Evolutionary conservation across 2,797 vertebrate species (phyloP).

Genomic region (Schizopygopsis malacanthus): DNA sequence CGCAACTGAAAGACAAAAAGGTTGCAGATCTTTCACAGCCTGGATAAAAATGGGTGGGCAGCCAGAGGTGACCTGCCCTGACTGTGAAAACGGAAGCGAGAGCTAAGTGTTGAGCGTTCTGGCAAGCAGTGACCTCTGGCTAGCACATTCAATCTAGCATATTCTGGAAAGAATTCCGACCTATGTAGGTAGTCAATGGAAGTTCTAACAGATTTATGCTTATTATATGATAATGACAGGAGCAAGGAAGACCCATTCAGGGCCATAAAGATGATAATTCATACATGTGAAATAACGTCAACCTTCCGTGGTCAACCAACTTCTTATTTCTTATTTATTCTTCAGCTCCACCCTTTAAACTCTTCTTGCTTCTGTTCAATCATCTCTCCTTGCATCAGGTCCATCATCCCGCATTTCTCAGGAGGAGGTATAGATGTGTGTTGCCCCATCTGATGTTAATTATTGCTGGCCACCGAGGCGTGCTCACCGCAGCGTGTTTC

Average conservation of each 20-base stretch:
- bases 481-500: slow-evolving; percentile 58
- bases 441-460: slow-evolving; percentile 56
- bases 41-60: slow-evolving; percentile 43
- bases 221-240: slow-evolving; percentile 4
- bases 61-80: slow-evolving; percentile 54
- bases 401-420: background rate
- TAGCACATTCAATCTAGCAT: slow-evolving; percentile 10
- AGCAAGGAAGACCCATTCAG: background rate
- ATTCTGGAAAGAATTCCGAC: slow-evolving; percentile 11
- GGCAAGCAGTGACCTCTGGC: slow-evolving; percentile 38
- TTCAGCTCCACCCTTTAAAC: slow-evolving; percentile 18
- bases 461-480: slow-evolving; percentile 53
- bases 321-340: slow-evolving; percentile 20
- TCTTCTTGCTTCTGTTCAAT: slow-evolving; percentile 10
- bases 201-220: slow-evolving; percentile 1
- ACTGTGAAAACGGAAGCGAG: slow-evolving; percentile 44
- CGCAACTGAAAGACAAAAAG: slow-evolving; percentile 49
- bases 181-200: slow-evolving; percentile 21
- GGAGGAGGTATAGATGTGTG: slow-evolving; percentile 23
- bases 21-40: slow-evolving; percentile 48
- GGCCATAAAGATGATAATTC: background rate
- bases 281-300: background rate
- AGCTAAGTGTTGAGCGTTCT: slow-evolving; percentile 38
- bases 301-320: background rate
- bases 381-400: background rate